Percentiles rank a stretch among this genome's conserved stretches.
These are phyloP conservation scores for Tachycineta bicolor DNA, from an alignment of 2,113 vertebrate genomes.

Conservation along the genomic window DNA sequence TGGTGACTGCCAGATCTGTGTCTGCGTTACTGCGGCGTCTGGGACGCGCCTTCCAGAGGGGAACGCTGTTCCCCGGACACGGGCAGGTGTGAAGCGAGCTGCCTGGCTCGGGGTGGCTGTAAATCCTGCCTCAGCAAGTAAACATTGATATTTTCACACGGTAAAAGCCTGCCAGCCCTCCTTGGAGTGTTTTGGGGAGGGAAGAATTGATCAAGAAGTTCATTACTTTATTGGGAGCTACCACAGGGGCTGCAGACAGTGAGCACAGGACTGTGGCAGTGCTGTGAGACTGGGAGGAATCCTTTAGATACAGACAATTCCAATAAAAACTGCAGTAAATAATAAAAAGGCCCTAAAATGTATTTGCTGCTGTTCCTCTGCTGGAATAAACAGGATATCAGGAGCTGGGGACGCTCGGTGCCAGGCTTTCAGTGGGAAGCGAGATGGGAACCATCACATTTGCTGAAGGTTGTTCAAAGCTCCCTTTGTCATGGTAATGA, in stretches of 20 bases:
- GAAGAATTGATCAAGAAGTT: background rate
- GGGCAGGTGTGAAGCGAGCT: slow-evolving; percentile 55
- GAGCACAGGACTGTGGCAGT: background rate
- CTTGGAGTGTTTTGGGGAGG: background rate
- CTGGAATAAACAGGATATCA: background rate
- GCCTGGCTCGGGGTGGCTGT: slow-evolving; percentile 32
- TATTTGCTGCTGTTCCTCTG: background rate
- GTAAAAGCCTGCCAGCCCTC: background rate
- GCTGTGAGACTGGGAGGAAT: background rate
- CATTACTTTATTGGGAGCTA: background rate
- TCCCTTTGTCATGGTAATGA: slow-evolving; percentile 45
- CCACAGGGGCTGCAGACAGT: background rate
- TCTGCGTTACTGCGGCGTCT: slow-evolving; percentile 11
- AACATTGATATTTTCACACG: background rate
- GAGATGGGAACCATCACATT: background rate
- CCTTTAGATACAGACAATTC: background rate
- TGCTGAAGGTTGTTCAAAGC: slow-evolving; percentile 20
- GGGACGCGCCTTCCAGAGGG: slow-evolving; percentile 23
- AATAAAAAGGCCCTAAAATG: background rate
- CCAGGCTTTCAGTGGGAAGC: background rate
- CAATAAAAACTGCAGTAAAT: background rate
- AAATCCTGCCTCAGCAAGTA: slow-evolving; percentile 38
- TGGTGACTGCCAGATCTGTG: slow-evolving; percentile 18
- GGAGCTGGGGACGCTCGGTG: background rate
- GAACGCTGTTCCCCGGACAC: slow-evolving; percentile 16